Conservation (phyloP, 2,797 vertebrate species). For the Pelodytes ibericus region DNA sequence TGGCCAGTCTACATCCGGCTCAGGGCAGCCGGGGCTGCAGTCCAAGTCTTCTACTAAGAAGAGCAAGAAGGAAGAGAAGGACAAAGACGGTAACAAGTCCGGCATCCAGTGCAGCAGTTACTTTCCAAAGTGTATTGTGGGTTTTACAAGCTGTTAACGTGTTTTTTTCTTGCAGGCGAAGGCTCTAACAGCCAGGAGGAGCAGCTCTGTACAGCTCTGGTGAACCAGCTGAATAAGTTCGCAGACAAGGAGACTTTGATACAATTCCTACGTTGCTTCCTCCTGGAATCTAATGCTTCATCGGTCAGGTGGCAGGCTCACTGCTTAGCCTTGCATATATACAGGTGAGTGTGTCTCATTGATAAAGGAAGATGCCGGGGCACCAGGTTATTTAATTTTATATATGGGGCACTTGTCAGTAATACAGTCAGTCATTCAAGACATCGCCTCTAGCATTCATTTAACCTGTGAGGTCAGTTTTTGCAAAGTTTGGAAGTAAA, state of each 20-base stretch:
- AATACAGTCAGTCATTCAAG: too few relatives aligned
- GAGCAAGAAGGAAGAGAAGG: conserved; percentile 98
- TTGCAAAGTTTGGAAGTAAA: too few relatives aligned
- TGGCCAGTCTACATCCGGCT: conserved; percentile 70
- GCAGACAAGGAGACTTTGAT: conserved; percentile 98
- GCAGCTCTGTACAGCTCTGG: conserved; percentile 93
- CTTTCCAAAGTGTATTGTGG: too few relatives aligned
- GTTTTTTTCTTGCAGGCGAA: conserved; percentile 75
- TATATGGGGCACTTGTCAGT: too few relatives aligned
- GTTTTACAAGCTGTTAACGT: too few relatives aligned
- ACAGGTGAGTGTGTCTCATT: conserved; percentile 77
- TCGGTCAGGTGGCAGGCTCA: conserved; percentile 98
- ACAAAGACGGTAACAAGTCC: conserved; percentile 87
- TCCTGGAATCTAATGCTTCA: conserved; percentile 96
- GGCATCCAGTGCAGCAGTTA: too few relatives aligned
- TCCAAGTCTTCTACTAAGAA: conserved; percentile 96
- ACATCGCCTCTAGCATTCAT: too few relatives aligned
- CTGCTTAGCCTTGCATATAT: conserved; percentile 94
- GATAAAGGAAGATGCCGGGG: too few relatives aligned
- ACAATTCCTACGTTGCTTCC: conserved; percentile 95
- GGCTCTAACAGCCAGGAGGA: conserved; percentile 91
- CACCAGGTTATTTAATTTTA: too few relatives aligned
- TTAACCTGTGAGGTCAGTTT: too few relatives aligned
- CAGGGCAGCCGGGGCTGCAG: conserved; percentile 83
- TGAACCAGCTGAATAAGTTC: conserved; percentile 97